Evolutionary conservation across 2,113 vertebrate species (phyloP).

Genomic region (Ancistrus triradiatus): DNA sequence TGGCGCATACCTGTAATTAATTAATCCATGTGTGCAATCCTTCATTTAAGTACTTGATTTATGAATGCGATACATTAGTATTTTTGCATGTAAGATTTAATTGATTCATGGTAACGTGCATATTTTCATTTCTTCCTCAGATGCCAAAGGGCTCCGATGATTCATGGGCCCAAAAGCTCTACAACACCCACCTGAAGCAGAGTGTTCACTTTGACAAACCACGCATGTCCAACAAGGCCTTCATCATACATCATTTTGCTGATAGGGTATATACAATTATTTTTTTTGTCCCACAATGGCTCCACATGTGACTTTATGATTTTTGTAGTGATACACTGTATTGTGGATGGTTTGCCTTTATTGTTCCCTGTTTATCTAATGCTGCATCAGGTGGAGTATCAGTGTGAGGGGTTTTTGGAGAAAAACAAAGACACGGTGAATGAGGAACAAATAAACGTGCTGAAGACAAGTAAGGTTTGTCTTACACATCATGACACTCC

Average conservation of each 20-base stretch:
- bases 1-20: too few species aligned
- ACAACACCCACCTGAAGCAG: constrained; percentile 89
- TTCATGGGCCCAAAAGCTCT: constrained; percentile 94
- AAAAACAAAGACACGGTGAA: constrained; percentile 98
- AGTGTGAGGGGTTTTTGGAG: constrained; percentile 93
- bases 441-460: constrained; percentile 91
- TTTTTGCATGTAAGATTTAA: not conserved
- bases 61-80: too few species aligned
- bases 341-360: constrained; percentile 4
- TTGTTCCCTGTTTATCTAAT: constrained; percentile 7
- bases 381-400: constrained; percentile 87
- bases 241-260: constrained; percentile 95
- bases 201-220: constrained; percentile 88
- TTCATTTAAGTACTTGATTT: too few species aligned
- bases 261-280: constrained; percentile 77
- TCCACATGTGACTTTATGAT: not conserved
- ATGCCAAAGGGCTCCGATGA: constrained; percentile 96
- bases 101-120: too few species aligned
- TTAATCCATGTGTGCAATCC: too few species aligned
- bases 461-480: constrained; percentile 90
- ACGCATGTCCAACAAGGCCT: constrained; percentile 89
- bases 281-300: too few species aligned
- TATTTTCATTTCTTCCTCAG: constrained; percentile 55
- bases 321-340: not conserved
- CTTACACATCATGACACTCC: too few species aligned